Conservation (phyloP, 1,140 invertebrate species). For the Drosophila parabipectinata region DNA sequence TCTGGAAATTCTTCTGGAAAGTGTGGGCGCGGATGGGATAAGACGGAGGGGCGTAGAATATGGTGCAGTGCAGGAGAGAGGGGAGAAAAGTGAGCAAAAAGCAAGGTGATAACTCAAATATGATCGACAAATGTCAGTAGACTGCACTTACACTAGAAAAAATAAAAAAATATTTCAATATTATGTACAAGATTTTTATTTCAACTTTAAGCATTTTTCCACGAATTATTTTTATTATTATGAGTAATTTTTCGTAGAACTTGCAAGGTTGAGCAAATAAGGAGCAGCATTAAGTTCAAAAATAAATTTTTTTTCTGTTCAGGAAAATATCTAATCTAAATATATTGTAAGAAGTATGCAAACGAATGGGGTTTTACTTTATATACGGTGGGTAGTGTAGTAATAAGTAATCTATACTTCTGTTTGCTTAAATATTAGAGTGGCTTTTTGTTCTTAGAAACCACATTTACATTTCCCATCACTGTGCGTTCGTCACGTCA, state of each 20-base stretch:
- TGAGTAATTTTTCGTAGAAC: neutral
- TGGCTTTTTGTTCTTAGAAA: neutral
- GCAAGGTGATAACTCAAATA: slow-evolving; percentile 57
- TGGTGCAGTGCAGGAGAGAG: slow-evolving; percentile 12
- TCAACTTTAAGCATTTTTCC: no score
- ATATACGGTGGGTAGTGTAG: neutral
- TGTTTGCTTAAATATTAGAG: neutral
- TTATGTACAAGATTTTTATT: neutral
- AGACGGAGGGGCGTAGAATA: slow-evolving; percentile 1
- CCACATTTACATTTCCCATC: slow-evolving; percentile 12
- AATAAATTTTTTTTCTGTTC: neutral
- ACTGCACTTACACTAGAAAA: slow-evolving; percentile 31
- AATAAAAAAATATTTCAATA: neutral
- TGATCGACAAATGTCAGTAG: slow-evolving; percentile 57
- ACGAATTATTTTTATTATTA: neutral
- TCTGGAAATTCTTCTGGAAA: slow-evolving; percentile 21
- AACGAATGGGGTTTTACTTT: neutral
- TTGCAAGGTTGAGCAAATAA: neutral
- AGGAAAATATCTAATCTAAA: slow-evolving; percentile 1
- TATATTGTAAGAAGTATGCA: slow-evolving; percentile 5
- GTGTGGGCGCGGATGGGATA: neutral
- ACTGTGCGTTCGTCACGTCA: neutral
- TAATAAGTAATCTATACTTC: slow-evolving; percentile 1
- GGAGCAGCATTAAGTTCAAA: neutral
- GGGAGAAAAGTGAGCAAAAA: slow-evolving; percentile 24